A percentile compares a stretch with the other conserved stretches of the same genome.
Evolutionary conservation across 2,113 vertebrate genomes (phyloP).

Genomic region (Trichechus manatus): DNA sequence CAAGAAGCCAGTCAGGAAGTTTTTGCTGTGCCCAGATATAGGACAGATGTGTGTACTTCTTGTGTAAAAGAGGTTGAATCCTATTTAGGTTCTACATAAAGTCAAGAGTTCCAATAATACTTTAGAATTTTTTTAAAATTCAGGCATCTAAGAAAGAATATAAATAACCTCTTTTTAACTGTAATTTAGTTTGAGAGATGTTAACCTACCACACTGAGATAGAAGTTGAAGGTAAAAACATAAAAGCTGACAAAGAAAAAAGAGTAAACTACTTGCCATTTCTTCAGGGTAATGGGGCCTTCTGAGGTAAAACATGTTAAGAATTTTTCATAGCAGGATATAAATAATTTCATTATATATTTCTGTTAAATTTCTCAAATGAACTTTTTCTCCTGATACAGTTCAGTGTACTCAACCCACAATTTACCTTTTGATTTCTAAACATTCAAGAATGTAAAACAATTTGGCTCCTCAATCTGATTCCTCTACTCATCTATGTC

Average conservation of each 20-base stretch:
- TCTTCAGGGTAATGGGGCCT: neutral
- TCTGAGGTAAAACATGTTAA: neutral
- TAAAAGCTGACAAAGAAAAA: neutral
- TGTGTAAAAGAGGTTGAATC: neutral
- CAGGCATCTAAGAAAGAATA: neutral
- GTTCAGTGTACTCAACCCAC: neutral
- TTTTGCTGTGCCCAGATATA: neutral
- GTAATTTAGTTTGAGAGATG: neutral
- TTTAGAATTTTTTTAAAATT: neutral
- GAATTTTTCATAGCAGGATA: neutral
- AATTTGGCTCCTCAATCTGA: neutral
- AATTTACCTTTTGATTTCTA: neutral
- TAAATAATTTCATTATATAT: neutral
- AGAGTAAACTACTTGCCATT: neutral
- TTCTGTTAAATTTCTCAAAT: neutral
- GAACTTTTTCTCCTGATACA: neutral
- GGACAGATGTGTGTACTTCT: constrained; percentile 3
- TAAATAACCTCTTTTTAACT: neutral
- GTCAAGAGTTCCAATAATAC: neutral
- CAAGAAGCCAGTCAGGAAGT: neutral
- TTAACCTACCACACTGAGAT: neutral
- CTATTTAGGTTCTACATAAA: neutral
- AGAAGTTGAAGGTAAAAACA: neutral
- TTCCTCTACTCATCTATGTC: neutral
- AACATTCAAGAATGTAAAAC: neutral